Base-by-base conservation (phyloP, 1,140 invertebrate genomes). In the Neodiprion fabricii region DNA sequence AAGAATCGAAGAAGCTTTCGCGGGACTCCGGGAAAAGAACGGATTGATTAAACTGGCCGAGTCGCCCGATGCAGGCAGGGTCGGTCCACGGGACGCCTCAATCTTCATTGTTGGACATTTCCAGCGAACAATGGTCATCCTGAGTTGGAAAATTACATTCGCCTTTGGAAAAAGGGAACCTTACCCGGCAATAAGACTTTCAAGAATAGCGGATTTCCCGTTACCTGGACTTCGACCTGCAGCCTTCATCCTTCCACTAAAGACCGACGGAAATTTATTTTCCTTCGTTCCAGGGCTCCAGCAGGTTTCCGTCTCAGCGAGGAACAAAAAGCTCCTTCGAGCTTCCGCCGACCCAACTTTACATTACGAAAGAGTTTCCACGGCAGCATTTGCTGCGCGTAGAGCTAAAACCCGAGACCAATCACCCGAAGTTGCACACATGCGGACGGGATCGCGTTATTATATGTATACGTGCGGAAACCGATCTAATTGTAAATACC, bases 401-500 rank as follows among this genome's bases (percentile, higher is more conserved):
- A 40, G 2, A 40, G 28, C 28, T 5, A 40, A 3, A 40, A 40
- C 28, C 28, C 1, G 28, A 40, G 28, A 40, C 28, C 28, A 40
- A 40, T 40, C 2, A 40, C 28, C 28, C 28, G 28, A 40, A 40
- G 28, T 5, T 40, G 28, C 28, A 40, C 28, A 40, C 28, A 40
- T 5, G 28, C 28, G 5, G 28, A 40, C 5, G 28, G 28, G 5
- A 40, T 40, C 28, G 28, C 28, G 28, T 40, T 40, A 5, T 40
- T 40, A 40, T 40, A 17, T 17, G 17, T 17, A 3, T 40, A 40
- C 28, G 1, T 40, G 28, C 28, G 28, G 28, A 12, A 17, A 14
- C n/a, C 9, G 53, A 61, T 61, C 53, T 61, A 61, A 61, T 61
- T 61, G 53, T 61, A 61, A 61, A 61, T 61, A 61, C 53, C 53